phyloP scores from a whole-genome alignment of 2,888 invertebrate species.

The Diabrotica balteata region DNA sequence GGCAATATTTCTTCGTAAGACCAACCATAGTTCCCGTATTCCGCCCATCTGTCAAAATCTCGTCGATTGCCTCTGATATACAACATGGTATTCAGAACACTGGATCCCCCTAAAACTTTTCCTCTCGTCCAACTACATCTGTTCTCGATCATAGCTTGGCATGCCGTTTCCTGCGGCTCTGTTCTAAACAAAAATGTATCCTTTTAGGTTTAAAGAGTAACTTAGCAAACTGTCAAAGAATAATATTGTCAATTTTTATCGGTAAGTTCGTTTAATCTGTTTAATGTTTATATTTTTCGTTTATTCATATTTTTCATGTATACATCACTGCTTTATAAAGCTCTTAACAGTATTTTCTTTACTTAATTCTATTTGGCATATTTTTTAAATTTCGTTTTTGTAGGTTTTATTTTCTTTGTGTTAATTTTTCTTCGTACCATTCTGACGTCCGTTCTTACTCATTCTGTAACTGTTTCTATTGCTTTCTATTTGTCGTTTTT shows the following conservation, averaged over 20 bases:
- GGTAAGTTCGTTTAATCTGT: too few relatives aligned
- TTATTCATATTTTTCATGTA: too few relatives aligned
- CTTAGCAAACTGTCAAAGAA: not conserved
- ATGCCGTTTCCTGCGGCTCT: slow-evolving; percentile 82
- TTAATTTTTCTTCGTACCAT: too few relatives aligned
- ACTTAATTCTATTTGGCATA: too few relatives aligned
- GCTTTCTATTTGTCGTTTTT: too few relatives aligned
- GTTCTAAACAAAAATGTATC: slow-evolving; percentile 65
- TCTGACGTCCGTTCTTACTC: too few relatives aligned
- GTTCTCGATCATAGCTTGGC: slow-evolving; percentile 85
- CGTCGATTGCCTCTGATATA: slow-evolving; percentile 87
- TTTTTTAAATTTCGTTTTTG: too few relatives aligned
- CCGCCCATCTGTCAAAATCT: slow-evolving; percentile 89
- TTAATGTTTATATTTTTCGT: too few relatives aligned
- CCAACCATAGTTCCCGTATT: slow-evolving; percentile 88
- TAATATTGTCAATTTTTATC: not conserved
- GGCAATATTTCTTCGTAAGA: slow-evolving; percentile 80
- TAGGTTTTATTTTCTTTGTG: too few relatives aligned
- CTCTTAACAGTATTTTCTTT: too few relatives aligned
- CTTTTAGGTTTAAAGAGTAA: not conserved
- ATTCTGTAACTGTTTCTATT: too few relatives aligned
- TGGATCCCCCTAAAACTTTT: slow-evolving; percentile 86
- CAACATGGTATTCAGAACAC: slow-evolving; percentile 89
- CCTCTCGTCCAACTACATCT: slow-evolving; percentile 91
- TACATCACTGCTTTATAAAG: too few relatives aligned